Evolutionary conservation across 2,888 invertebrate species (phyloP).

Genomic region (Parasteatoda lunata): DNA sequence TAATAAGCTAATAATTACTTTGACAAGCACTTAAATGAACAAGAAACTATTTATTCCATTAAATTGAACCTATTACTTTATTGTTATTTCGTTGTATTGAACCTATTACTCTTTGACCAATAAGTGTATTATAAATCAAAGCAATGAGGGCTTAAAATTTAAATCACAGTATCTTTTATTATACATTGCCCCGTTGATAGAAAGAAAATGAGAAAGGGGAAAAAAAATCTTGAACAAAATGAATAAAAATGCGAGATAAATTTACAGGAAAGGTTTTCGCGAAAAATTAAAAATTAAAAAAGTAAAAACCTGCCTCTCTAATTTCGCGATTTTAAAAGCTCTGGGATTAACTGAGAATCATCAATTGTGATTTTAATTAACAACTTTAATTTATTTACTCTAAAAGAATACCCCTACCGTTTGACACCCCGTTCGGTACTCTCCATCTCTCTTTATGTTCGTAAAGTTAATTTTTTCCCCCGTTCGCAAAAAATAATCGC

Average conservation of each 20-base stretch:
- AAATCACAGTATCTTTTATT: constrained; percentile 21
- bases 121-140: constrained; percentile 22
- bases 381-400: constrained; percentile 67
- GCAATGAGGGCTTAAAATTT: constrained; percentile 20
- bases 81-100: too few relatives aligned
- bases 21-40: too few relatives aligned
- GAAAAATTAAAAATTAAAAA: constrained; percentile 64
- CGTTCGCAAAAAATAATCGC: constrained; percentile 19
- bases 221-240: constrained; percentile 16
- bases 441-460: constrained; percentile 2
- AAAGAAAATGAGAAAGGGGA: not conserved
- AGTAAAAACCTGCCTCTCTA: constrained; percentile 21
- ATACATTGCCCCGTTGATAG: not conserved
- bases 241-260: constrained; percentile 40
- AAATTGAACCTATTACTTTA: too few relatives aligned
- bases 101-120: constrained; percentile 58
- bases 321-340: constrained; percentile 52
- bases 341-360: constrained; percentile 56
- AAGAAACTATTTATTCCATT: too few relatives aligned
- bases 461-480: constrained; percentile 9
- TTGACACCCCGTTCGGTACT: not conserved
- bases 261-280: constrained; percentile 44
- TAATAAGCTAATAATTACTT: too few relatives aligned
- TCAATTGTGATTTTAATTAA: constrained; percentile 68
- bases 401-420: constrained; percentile 31